These are phyloP conservation scores for Drosophila cracens DNA, from an alignment of 2,888 invertebrate species.

Conservation along the genomic window DNA sequence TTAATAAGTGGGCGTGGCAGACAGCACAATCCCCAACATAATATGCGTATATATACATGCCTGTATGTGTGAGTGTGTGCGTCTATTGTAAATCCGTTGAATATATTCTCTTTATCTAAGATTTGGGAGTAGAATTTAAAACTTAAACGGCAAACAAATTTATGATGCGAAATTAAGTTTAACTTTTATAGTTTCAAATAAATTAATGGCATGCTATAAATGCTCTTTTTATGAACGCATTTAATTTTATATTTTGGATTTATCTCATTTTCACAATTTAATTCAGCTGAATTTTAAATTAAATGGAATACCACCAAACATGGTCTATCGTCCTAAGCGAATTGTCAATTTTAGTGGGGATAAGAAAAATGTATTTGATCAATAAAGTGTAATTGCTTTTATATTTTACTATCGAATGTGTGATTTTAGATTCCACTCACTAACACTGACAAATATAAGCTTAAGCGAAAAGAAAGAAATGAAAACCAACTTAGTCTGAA, in stretches of 20 bases:
- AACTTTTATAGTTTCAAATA: background rate
- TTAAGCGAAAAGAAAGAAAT: background rate
- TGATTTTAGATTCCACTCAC: background rate
- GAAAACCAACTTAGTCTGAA: background rate
- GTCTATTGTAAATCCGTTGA: background rate
- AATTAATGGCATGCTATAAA: background rate
- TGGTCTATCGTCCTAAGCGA: background rate
- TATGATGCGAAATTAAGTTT: background rate
- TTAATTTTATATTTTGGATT: background rate
- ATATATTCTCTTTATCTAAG: background rate
- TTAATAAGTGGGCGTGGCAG: constrained; percentile 55
- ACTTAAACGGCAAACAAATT: background rate
- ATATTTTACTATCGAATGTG: background rate
- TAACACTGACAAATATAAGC: background rate
- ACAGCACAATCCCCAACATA: constrained; percentile 20
- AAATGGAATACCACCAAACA: background rate
- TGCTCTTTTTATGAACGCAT: background rate
- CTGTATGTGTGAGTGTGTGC: background rate
- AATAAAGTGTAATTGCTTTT: background rate
- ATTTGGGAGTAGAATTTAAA: background rate
- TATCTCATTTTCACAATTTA: background rate
- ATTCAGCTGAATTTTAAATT: background rate
- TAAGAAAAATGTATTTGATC: background rate
- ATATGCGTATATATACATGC: background rate
- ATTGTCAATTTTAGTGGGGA: background rate